Conservation (phyloP, 2,888 invertebrate genomes). For the Autographa gamma region DNA sequence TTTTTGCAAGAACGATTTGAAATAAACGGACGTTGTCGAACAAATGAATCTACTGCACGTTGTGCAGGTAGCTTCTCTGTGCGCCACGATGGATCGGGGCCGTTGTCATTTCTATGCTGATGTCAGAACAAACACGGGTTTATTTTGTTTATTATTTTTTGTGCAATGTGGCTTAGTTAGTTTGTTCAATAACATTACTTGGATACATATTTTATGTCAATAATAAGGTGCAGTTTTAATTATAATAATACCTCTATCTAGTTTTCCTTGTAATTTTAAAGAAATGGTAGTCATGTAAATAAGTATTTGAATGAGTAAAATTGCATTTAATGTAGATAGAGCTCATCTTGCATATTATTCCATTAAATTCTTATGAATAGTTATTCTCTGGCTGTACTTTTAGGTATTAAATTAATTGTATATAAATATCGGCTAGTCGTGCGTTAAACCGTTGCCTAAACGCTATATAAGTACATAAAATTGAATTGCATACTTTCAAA, state of each 20-base stretch:
- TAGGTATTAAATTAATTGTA: constrained; percentile 65
- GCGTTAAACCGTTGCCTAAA: constrained; percentile 71
- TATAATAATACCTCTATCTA: constrained; percentile 36
- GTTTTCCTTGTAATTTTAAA: constrained; percentile 50
- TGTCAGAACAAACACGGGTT: not conserved
- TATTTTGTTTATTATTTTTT: not conserved
- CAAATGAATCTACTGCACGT: too few relatives aligned
- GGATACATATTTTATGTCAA: constrained; percentile 15
- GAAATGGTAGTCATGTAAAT: constrained; percentile 76
- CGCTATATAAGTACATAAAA: constrained; percentile 63
- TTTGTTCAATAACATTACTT: constrained; percentile 16
- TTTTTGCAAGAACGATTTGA: too few relatives aligned
- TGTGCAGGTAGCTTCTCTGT: too few relatives aligned
- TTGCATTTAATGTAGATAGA: constrained; percentile 86
- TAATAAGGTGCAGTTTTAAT: constrained; percentile 36
- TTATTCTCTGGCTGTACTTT: constrained; percentile 70
- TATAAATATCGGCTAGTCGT: constrained; percentile 81
- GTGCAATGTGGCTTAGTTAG: not conserved
- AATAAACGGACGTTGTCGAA: too few relatives aligned
- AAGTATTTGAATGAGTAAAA: constrained; percentile 78
- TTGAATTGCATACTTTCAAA: constrained; percentile 65
- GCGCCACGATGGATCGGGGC: too few relatives aligned
- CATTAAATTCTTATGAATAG: constrained; percentile 62
- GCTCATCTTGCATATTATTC: constrained; percentile 73
- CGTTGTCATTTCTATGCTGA: not conserved